Evolutionary conservation across 2,113 vertebrate genomes (phyloP).

Genomic region (Centropus bengalensis): DNA sequence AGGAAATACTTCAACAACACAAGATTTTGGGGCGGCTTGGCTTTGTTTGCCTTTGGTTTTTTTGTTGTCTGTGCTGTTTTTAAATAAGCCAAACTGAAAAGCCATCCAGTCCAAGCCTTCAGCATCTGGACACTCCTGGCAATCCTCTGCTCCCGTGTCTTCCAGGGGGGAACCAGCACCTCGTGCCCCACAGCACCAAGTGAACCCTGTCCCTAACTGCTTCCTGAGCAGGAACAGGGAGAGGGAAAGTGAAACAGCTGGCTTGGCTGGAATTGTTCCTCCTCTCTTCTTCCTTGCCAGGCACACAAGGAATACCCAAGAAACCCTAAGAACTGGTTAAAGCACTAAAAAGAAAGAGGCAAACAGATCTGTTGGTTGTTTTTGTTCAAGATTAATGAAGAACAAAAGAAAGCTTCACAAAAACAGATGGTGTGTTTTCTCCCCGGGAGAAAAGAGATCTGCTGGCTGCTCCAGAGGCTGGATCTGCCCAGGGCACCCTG

Average conservation of each 20-base stretch:
- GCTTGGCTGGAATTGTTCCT: not conserved
- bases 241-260: accelerated
- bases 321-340: not conserved
- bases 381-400: not conserved
- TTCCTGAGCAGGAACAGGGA: not conserved
- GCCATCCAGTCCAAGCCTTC: not conserved
- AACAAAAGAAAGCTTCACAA: not conserved
- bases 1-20: not conserved
- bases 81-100: not conserved
- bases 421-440: not conserved
- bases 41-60: not conserved
- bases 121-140: not conserved
- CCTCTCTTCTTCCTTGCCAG: not conserved
- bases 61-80: not conserved
- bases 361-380: not conserved
- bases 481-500: not conserved
- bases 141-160: not conserved
- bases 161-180: not conserved
- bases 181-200: not conserved
- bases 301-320: not conserved
- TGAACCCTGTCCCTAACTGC: not conserved
- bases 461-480: not conserved
- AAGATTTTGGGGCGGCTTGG: not conserved
- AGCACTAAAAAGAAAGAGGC: not conserved
- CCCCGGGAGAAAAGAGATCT: not conserved